Conservation (phyloP, 2,797 vertebrate genomes). For the Podargus strigoides region DNA sequence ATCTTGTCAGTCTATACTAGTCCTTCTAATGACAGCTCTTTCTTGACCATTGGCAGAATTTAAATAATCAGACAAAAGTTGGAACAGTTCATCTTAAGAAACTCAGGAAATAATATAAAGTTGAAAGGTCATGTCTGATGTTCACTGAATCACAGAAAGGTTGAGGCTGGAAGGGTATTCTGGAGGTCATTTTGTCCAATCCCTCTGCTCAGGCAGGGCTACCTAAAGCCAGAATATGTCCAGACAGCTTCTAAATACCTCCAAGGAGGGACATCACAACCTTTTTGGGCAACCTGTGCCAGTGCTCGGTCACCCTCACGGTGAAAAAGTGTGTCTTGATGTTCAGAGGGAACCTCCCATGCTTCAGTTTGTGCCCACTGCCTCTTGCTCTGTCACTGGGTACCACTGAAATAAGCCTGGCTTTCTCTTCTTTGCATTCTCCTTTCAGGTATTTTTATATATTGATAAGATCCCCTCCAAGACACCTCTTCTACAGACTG, state of each 20-base stretch:
- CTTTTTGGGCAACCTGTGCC: not conserved
- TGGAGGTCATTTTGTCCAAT: not conserved
- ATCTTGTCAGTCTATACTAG: not conserved
- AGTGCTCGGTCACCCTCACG: not conserved
- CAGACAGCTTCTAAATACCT: not conserved
- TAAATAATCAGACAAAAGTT: not conserved
- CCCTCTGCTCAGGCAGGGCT: not conserved
- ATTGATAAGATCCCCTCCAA: no score
- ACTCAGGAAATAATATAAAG: not conserved
- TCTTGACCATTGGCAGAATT: not conserved
- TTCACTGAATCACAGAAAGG: not conserved
- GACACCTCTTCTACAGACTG: not conserved
- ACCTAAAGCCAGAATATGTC: not conserved
- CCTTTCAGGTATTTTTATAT: no score
- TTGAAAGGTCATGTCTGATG: not conserved
- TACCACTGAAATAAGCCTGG: not conserved
- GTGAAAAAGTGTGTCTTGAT: not conserved
- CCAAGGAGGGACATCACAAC: not conserved
- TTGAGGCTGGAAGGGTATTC: not conserved
- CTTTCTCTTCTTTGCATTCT: no score
- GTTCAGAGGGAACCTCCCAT: not conserved
- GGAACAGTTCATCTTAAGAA: not conserved
- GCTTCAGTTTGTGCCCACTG: not conserved
- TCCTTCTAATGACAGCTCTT: not conserved
- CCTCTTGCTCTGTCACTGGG: not conserved